These are phyloP conservation scores for Parelbella ahira DNA, from an alignment of 2,888 invertebrate genomes.

Conservation along the genomic window DNA sequence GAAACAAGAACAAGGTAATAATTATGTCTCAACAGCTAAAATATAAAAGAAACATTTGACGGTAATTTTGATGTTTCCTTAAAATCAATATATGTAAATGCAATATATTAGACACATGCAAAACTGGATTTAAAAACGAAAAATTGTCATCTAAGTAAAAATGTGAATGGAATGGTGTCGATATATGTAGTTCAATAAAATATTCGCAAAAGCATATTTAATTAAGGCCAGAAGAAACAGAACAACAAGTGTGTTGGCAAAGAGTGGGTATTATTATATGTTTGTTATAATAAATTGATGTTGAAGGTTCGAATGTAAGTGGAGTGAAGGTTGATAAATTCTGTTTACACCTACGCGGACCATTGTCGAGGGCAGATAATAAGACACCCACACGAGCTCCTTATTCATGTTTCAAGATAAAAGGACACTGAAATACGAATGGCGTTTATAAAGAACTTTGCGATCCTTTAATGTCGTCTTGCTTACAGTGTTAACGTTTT, in stretches of 20 bases:
- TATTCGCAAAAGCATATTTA: conserved; percentile 4
- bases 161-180: no score
- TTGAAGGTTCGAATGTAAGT: conserved; percentile 7
- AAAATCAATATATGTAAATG: no score
- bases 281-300: conserved; percentile 14
- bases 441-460: no score
- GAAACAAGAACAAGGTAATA: conserved; percentile 8
- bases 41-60: no score
- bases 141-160: no score
- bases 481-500: no score
- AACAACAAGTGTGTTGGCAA: conserved; percentile 12
- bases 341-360: conserved; percentile 32
- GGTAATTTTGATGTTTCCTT: no score
- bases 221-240: conserved; percentile 9
- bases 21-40: no score
- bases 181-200: no score
- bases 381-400: conserved; percentile 28
- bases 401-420: conserved; percentile 22
- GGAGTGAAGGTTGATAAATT: conserved; percentile 14
- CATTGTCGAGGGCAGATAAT: conserved; percentile 30
- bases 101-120: no score
- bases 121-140: no score
- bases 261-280: conserved; percentile 4
- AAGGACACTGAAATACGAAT: conserved; percentile 7
- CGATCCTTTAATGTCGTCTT: no score